These are phyloP conservation scores for Fragariocoptes setiger DNA, from an alignment of 1,140 invertebrate species.

Conservation along the genomic window DNA sequence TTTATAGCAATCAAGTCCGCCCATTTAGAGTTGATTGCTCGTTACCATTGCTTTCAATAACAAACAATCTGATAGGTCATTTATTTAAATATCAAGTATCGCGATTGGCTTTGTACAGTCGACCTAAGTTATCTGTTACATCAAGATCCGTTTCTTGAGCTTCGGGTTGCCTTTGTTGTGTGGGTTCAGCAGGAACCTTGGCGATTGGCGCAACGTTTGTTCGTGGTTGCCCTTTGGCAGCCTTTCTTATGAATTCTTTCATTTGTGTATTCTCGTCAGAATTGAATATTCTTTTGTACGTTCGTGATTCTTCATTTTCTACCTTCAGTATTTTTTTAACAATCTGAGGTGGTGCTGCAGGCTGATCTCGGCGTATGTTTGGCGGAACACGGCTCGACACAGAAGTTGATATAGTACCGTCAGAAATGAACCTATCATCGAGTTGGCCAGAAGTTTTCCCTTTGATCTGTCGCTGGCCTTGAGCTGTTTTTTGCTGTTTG, in stretches of 20 bases:
- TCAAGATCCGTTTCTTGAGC: not conserved
- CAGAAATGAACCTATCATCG: too few species aligned
- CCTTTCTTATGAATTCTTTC: not conserved
- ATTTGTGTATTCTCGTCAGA: not conserved
- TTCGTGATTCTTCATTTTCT: not conserved
- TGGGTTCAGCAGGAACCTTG: not conserved
- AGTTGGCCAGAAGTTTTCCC: too few species aligned
- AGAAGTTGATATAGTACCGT: too few species aligned
- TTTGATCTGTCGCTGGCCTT: too few species aligned
- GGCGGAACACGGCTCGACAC: too few species aligned
- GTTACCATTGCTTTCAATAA: too few species aligned
- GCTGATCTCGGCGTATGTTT: not conserved
- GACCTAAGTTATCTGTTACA: not conserved
- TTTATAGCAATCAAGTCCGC: too few species aligned
- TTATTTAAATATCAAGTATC: too few species aligned
- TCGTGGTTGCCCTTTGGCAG: not conserved
- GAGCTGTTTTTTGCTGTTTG: too few species aligned
- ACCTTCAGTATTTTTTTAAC: not conserved
- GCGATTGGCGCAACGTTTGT: not conserved
- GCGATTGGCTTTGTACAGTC: too few species aligned
- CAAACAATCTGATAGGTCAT: too few species aligned
- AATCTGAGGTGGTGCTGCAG: not conserved
- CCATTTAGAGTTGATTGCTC: too few species aligned
- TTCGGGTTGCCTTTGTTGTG: not conserved
- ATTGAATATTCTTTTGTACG: not conserved